Conservation (phyloP, 2,113 vertebrate genomes). For the Noturus placidus region DNA sequence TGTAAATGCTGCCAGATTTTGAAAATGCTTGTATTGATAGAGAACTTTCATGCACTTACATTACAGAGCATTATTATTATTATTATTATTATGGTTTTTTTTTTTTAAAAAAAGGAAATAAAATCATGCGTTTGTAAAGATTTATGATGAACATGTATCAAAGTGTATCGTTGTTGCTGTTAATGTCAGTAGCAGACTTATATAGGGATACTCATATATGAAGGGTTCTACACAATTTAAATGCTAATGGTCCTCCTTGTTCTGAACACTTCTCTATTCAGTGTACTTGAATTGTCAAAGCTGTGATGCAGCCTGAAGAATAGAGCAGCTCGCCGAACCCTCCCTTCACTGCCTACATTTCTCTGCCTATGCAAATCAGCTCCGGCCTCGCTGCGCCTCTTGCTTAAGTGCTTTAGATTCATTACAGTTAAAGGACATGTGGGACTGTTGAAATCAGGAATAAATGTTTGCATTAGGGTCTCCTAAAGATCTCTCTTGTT, state of each 20-base stretch:
- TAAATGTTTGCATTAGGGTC: slow-evolving; percentile 73
- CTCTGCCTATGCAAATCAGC: slow-evolving; percentile 49
- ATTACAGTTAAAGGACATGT: slow-evolving; percentile 50
- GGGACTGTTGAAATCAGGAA: slow-evolving; percentile 50
- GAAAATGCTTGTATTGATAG: background rate
- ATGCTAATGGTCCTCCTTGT: slow-evolving; percentile 29
- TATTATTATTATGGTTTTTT: slow-evolving; percentile 11
- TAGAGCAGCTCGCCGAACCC: slow-evolving; percentile 34
- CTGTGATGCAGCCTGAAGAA: slow-evolving; percentile 35
- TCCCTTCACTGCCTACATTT: slow-evolving; percentile 35
- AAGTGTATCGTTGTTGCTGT: background rate
- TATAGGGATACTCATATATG: background rate
- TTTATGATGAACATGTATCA: background rate
- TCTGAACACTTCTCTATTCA: slow-evolving; percentile 39
- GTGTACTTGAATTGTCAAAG: slow-evolving; percentile 31
- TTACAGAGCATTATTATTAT: slow-evolving; percentile 13
- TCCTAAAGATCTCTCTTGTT: slow-evolving; percentile 54
- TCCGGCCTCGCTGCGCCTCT: slow-evolving; percentile 34
- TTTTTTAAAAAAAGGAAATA: background rate
- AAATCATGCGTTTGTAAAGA: background rate
- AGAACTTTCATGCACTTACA: background rate
- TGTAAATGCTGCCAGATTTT: background rate
- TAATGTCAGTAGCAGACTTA: background rate
- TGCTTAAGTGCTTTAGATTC: slow-evolving; percentile 53
- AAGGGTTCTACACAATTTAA: slow-evolving; percentile 26